phyloP scores from a whole-genome alignment of 1,140 invertebrate genomes.

The Drosophila tristis region DNA sequence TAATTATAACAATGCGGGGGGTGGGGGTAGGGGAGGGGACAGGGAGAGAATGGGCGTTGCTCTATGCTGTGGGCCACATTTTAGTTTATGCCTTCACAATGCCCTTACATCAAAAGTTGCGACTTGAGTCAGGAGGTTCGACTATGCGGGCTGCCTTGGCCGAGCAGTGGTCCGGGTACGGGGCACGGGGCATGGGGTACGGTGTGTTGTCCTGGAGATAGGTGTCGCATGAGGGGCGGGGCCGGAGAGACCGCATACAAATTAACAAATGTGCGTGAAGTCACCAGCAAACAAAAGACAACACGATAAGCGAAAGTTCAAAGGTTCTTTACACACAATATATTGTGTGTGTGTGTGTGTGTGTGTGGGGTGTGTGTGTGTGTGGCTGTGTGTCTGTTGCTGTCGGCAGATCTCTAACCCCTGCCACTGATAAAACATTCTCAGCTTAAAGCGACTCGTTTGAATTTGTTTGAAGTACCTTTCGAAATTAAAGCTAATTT shows the following conservation, averaged over 20 bases:
- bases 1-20: slow-evolving; percentile 72
- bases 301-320: slow-evolving; percentile 34
- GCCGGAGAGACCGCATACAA: slow-evolving; percentile 38
- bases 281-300: background rate
- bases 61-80: slow-evolving; percentile 36
- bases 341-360: slow-evolving; percentile 22
- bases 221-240: slow-evolving; percentile 38
- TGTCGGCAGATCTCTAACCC: background rate
- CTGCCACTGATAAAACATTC: background rate
- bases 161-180: background rate
- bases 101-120: slow-evolving; percentile 7
- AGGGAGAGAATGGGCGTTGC: slow-evolving; percentile 13
- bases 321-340: slow-evolving; percentile 15
- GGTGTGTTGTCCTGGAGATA: slow-evolving; percentile 1
- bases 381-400: slow-evolving; percentile 7
- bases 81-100: slow-evolving; percentile 28
- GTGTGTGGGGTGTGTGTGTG: slow-evolving; percentile 3
- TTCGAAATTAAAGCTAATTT: too few species aligned
- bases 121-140: background rate
- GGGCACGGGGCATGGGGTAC: background rate
- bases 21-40: slow-evolving; percentile 22
- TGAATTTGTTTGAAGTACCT: too few species aligned
- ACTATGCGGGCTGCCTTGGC: slow-evolving; percentile 36
- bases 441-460: too few species aligned
- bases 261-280: slow-evolving; percentile 45